A percentile compares a stretch with the other conserved stretches of the same genome.
These are phyloP conservation scores for Drosophila mercatorum DNA, from an alignment of 2,888 invertebrate species.

Conservation along the genomic window DNA sequence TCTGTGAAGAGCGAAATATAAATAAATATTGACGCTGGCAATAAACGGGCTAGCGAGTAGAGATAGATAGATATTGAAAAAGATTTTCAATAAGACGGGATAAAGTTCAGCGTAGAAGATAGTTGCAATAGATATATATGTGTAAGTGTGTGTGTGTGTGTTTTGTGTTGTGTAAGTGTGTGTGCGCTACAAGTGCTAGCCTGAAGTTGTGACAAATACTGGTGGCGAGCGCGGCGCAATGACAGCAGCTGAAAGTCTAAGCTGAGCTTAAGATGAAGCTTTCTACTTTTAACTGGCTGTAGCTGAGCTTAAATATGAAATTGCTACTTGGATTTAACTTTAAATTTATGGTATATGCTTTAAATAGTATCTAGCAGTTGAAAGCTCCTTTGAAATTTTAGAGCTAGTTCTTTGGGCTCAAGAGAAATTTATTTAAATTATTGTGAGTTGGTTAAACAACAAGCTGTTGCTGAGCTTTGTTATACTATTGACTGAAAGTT, in stretches of 20 bases:
- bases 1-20: conserved; percentile 83
- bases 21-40: conserved; percentile 22
- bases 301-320: not conserved
- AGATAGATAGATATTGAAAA: not conserved
- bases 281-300: not conserved
- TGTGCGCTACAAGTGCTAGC: conserved; percentile 26
- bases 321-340: not conserved
- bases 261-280: not conserved
- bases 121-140: conserved; percentile 24
- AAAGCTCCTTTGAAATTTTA: not conserved
- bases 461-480: not conserved
- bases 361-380: not conserved
- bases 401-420: not conserved
- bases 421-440: not conserved
- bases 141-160: conserved; percentile 14
- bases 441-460: not conserved
- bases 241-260: conserved; percentile 36
- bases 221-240: conserved; percentile 34
- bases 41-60: not conserved
- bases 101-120: conserved; percentile 36
- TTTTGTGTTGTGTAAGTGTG: conserved; percentile 9
- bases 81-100: conserved; percentile 38
- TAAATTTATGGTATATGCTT: not conserved
- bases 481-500: not conserved
- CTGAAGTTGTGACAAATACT: conserved; percentile 30